phyloP scores from a whole-genome alignment of 2,113 vertebrate species.

The Athene cunicularia region DNA sequence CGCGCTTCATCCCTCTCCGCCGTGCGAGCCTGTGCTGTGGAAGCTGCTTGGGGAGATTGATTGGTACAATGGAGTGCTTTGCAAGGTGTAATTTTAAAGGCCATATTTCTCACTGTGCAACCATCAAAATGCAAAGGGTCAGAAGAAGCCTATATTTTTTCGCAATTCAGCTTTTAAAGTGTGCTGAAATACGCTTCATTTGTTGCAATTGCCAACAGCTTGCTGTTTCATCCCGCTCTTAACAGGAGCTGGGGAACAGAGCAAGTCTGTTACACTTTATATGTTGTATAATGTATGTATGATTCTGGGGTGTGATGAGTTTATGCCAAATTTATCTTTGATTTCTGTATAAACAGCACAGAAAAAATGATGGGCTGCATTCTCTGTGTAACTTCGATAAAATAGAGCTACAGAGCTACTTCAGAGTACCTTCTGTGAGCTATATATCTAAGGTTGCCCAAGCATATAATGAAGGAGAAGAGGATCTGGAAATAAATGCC shows the following conservation, averaged over 20 bases:
- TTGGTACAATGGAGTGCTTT: constrained; percentile 56
- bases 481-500: constrained; percentile 53
- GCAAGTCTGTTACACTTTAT: constrained; percentile 49
- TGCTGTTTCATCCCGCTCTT: constrained; percentile 47
- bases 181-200: constrained; percentile 66
- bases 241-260: constrained; percentile 45
- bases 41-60: constrained; percentile 27
- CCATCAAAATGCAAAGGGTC: constrained; percentile 76
- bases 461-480: constrained; percentile 41
- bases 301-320: constrained; percentile 58
- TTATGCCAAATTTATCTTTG: constrained; percentile 59
- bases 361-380: constrained; percentile 46
- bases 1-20: not conserved
- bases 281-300: constrained; percentile 59
- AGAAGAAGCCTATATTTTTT: constrained; percentile 69
- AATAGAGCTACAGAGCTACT: constrained; percentile 48
- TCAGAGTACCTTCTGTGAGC: constrained; percentile 49
- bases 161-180: constrained; percentile 73
- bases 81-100: constrained; percentile 71
- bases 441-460: constrained; percentile 32
- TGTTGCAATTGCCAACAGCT: constrained; percentile 65
- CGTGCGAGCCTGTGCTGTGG: not conserved
- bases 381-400: constrained; percentile 51
- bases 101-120: constrained; percentile 65
- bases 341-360: constrained; percentile 57